Evolutionary conservation across 2,888 invertebrate species (phyloP), one percentile per base, ranked within the genome.

Genomic region (Drosophila borealis): DNA sequence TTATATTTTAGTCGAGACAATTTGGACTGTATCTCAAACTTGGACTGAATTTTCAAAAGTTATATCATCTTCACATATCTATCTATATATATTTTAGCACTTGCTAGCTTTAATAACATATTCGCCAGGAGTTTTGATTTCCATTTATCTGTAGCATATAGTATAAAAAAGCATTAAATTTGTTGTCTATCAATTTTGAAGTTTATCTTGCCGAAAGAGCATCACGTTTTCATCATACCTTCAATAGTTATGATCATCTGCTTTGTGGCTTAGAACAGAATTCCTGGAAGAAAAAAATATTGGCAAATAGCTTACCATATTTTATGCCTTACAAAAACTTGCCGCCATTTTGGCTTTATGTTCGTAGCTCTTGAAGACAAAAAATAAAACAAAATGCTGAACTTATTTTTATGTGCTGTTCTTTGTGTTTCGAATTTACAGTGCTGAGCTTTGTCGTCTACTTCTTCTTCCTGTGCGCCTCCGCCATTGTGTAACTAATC

Each of bases 401-500:
- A 19, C 45, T 64, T 78, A 50, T 70, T 66, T 70, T 61, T 61
- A 49, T 51, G 48, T 42, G 33, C 33, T 57, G 19, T 34, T 34
- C 46, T 63, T 63, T 62, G 64, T 69, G 45, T 57, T 37, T 48
- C 56, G 49, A 50, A 41, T 67, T 55, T 56, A 49, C 56, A 68
- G 42, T 34, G 19, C 39, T 53, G 41, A 48, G 42, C 55, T 56
- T 56, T 73, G 49, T 59, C 34, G 45, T 42, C 46, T 29, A 8
- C 29, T 4, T n/a, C 42, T 21, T 54, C 57, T 29, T 59, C 33
- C 50, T 44, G 39, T 50, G 41, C 36, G 39, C 46, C 60, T 66
- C 37, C 54, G 54, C 45, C 59, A 45, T 68, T 67, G 85, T 72
- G 65, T 67, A 72, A 67, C 78, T 85, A 83, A 88, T 83, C 82